Evolutionary conservation across 2,888 invertebrate genomes (phyloP), one percentile per base, ranked within the genome.

Genomic region (Lasioglossum villosulum): DNA sequence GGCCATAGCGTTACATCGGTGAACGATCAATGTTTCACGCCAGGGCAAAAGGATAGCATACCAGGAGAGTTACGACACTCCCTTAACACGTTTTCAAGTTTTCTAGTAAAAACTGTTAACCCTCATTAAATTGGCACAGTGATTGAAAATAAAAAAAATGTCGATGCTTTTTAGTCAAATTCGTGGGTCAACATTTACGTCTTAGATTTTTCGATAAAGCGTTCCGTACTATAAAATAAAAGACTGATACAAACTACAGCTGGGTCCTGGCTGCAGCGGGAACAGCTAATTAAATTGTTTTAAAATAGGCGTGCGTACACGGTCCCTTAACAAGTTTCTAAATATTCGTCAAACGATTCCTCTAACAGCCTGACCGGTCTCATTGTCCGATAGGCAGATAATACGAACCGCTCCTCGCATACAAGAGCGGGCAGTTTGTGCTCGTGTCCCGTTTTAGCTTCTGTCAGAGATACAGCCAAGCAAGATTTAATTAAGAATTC

Each of bases 401-500:
- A 2, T 42, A 2, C 63, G 3, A 23, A 52, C 14, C 52, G 34
- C 3, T 73, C 34, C 12, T 34, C 16, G 48, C 56, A 10, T 16
- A 6, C 70, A 10, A 16, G 19, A 52, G 16, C 34, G 6, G n/a
- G 34, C 23, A 39, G 52, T 19, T 45, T 4, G 4, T 34, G 37
- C 30, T 10, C 4, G 12, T 30, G 37, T 37, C 4, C 19, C 6
- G 63, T 27, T 59, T 14, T 30, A 42, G 23, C 30, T 14, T 76
- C 45, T 72, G 75, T 52, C 75, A 81, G 37, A 59, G 30, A 45
- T 19, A 74, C 76, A 59, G 75, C 83, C 73, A 30, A n/a, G 59
- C 70, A 74, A 72, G 80, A 84, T 83, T 88, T 85, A 89, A 89
- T 89, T 85, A 88, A 88, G 86, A 80, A 88, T 83, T 86, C 80